These are phyloP conservation scores for Papilio protenor DNA, from an alignment of 2,888 invertebrate species.

Conservation along the genomic window DNA sequence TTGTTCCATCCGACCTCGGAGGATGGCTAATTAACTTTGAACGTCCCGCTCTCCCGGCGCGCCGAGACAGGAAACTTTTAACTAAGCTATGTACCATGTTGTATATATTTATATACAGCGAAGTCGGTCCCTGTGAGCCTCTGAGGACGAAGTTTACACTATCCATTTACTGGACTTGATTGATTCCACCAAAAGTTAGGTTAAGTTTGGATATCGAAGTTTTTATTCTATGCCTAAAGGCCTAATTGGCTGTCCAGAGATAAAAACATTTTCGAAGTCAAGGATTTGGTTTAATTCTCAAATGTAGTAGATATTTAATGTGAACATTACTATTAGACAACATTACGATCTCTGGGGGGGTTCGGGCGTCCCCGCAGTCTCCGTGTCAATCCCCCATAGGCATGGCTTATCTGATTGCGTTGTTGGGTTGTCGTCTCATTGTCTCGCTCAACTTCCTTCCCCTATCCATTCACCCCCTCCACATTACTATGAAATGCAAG, in stretches of 20 bases:
- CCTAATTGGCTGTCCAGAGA: background rate
- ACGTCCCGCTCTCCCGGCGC: conserved; percentile 47
- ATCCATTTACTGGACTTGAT: background rate
- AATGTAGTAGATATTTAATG: background rate
- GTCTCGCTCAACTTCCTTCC: too few relatives aligned
- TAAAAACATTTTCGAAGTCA: background rate
- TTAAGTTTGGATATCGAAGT: background rate
- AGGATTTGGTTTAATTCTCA: background rate
- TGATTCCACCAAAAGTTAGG: conserved; percentile 15
- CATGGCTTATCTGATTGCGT: too few relatives aligned
- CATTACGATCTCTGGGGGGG: too few relatives aligned
- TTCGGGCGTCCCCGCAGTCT: too few relatives aligned
- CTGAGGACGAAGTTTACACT: conserved; percentile 11
- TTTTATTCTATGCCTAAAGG: background rate
- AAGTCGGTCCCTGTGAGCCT: conserved; percentile 13
- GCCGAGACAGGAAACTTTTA: conserved; percentile 58
- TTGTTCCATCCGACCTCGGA: conserved; percentile 37
- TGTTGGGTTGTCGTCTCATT: too few relatives aligned
- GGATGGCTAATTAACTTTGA: conserved; percentile 57
- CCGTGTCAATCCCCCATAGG: too few relatives aligned
- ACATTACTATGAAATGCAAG: conserved; percentile 3
- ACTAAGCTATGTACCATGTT: conserved; percentile 54
- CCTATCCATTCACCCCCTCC: too few relatives aligned
- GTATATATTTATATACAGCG: conserved; percentile 41
- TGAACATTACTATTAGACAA: too few relatives aligned